Evolutionary conservation across 64 coral and sea anemone species (phyloP), one percentile per base, ranked within the genome.

Genomic region (Porites australiensis): DNA sequence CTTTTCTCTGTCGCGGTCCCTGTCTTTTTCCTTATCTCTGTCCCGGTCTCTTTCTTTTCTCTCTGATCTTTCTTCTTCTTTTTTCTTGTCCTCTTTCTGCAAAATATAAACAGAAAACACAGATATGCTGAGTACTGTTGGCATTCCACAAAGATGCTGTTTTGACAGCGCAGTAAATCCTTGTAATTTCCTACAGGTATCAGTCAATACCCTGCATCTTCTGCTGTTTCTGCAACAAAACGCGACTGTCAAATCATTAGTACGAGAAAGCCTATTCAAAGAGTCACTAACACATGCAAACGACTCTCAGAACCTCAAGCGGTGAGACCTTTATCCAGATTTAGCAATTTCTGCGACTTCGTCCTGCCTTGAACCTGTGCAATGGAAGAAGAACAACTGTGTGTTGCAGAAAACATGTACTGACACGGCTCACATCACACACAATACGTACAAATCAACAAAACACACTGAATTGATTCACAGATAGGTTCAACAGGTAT

Each of bases 11-110:
- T 70, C 95, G 20, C 63, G 79, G 11, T 87, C 83, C 13, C 91
- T 70, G 0, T 64, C 37, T 62, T 83, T 86, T 13, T 94, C 95
- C 83, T 79, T 79, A 5, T 89, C 95, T 22, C 95, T 90, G 3
- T 98, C 46, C 88, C 96, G 71, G 50, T 92, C 87, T 62, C 92
- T 93, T 1, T 98, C 96, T 67, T 95, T 80, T 67, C 72, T 64
- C 69, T 98, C 90, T 54, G 93, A 84, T 1, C 83, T 82, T 79
- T 95, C 95, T 69, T 98, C 93, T 89, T 94, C 92, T 65, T 85
- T 89, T 78, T 94, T 93, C 87, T 94, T 98, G 90, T 98, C 95
- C 77, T 98, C 95, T 83, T 94, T 98, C 95, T 98, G 77, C 72
- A 20, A 85, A 90, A 64, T n/a, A 82, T 5, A 12, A 84, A 52